phyloP scores from a whole-genome alignment of 2,888 invertebrate genomes.

The Stramonita haemastoma region DNA sequence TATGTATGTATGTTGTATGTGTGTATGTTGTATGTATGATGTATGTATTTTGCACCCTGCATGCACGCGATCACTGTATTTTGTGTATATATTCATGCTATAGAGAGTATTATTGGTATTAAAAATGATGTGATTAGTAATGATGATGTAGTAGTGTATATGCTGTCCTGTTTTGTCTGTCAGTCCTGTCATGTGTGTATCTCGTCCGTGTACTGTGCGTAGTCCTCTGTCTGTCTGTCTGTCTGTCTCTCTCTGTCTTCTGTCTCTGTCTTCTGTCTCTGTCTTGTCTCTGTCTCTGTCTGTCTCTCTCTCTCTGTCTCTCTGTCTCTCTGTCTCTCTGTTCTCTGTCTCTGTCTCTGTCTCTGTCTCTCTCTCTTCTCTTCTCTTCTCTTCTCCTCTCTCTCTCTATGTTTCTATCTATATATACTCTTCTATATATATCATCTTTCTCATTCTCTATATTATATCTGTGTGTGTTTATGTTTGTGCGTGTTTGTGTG shows the following conservation, averaged over 20 bases:
- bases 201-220: too few relatives aligned
- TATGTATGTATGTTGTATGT: too few relatives aligned
- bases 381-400: too few relatives aligned
- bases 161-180: background rate
- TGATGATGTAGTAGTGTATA: too few relatives aligned
- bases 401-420: background rate
- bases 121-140: too few relatives aligned
- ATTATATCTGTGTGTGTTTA: background rate
- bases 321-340: background rate
- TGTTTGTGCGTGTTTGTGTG: background rate
- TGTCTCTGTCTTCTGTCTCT: background rate
- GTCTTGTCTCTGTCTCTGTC: background rate
- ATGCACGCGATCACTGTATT: too few relatives aligned
- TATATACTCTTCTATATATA: too few relatives aligned
- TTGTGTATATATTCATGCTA: too few relatives aligned
- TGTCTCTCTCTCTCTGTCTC: background rate
- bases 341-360: background rate
- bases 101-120: too few relatives aligned
- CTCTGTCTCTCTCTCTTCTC: background rate
- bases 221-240: conserved; percentile 2
- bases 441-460: background rate
- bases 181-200: background rate
- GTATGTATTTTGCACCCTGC: too few relatives aligned
- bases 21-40: too few relatives aligned
- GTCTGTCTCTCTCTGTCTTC: background rate